Evolutionary conservation across 2,797 vertebrate species (phyloP), one percentile per base, ranked within the genome.

Genomic region (Anableps anableps): DNA sequence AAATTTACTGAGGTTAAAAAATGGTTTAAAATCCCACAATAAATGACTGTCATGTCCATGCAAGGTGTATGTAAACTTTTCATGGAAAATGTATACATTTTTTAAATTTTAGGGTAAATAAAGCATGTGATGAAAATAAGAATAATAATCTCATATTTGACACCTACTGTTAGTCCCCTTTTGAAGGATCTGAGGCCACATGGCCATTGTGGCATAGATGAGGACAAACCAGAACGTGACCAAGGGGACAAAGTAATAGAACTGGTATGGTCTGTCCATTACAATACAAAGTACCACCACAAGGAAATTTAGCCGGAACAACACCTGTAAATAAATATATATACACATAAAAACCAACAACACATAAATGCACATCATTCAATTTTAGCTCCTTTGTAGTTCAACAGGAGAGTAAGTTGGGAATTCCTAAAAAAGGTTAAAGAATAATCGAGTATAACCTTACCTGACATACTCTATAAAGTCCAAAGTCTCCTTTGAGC

Each of bases 221-320:
- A 98, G 88, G 83, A 97, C 96, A 89, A 99, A 99, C 99, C 99
- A 99, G 91, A 99, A 97, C 31, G 97, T 98, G 83, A 99, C 99
- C 82, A 99, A 88, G 4, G 99, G 99, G 80, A 99, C 98, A 84
- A 99, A 99, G 89, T 99, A 99, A 91, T 99, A 99, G 95, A 99
- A 99, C 87, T 99, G 99, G 91, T 99, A 99, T 5, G 98, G 96
- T 74, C 98, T 94, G 90, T 99, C 97, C 99, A 99, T 99, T 71
- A 99, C 98, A 80, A 98, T 93, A 84, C 99, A 99, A 82, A 99
- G 95, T 43, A 99, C 97, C 85, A 99, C 91, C 14, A 99, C 98
- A 86, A 99, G 91, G 95, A 99, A 99, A 94, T 99, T 99, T 11
- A 99, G 97, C 81, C 99, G 97, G 94, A 99, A 99, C 84, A 99